A percentile compares a stretch with the other conserved stretches of the same genome.
Conservation (phyloP, 2,888 invertebrate genomes). For the Mamestra brassicae region DNA sequence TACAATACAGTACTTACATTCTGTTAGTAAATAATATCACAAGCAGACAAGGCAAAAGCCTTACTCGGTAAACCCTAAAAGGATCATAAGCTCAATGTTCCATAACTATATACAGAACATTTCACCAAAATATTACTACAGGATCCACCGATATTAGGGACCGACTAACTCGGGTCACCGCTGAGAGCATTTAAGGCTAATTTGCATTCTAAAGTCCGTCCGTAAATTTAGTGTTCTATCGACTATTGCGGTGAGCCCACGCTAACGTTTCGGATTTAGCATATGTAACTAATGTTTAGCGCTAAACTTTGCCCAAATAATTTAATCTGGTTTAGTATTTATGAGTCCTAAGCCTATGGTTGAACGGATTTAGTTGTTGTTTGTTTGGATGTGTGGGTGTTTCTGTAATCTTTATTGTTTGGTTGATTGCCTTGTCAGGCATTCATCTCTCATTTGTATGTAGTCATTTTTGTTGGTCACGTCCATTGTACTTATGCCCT, state of each 20-base stretch:
- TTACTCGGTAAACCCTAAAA: conserved; percentile 2
- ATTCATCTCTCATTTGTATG: background rate
- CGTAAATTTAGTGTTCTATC: conserved; percentile 51
- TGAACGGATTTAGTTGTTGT: conserved; percentile 26
- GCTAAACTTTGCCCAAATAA: conserved; percentile 41
- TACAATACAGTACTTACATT: too few relatives aligned
- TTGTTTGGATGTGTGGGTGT: background rate
- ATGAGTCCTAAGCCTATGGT: conserved; percentile 39
- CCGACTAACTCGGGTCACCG: conserved; percentile 29
- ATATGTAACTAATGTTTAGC: conserved; percentile 45
- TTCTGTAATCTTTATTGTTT: background rate
- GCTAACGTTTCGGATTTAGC: conserved; percentile 42
- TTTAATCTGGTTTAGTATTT: conserved; percentile 51
- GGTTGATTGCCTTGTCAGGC: background rate
- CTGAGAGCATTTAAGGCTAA: conserved; percentile 43
- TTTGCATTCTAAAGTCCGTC: conserved; percentile 56
- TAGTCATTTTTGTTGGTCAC: background rate
- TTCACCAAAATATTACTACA: conserved; percentile 23
- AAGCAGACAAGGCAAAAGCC: background rate
- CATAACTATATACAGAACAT: conserved; percentile 17
- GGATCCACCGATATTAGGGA: conserved; percentile 9
- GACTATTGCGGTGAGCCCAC: conserved; percentile 51
- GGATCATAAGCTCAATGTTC: conserved; percentile 27
- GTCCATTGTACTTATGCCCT: too few relatives aligned
- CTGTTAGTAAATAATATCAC: background rate